Evolutionary conservation across 1,140 invertebrate species (phyloP), one percentile per base, ranked within the genome.

Genomic region (Aleiodes sp.): DNA sequence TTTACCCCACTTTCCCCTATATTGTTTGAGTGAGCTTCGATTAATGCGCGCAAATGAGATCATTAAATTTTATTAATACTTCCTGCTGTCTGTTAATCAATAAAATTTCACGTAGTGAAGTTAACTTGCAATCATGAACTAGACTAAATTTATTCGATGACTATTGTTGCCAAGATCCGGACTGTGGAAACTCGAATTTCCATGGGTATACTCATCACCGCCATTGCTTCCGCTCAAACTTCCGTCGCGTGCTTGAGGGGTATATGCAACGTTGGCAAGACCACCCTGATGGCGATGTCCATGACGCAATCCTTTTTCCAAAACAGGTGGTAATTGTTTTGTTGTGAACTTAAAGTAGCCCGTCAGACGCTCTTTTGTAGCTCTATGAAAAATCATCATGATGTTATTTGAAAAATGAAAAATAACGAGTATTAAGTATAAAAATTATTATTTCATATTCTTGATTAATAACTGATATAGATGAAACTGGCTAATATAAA

Each of bases 331-430:
- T 1, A 68, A 37, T 8, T 37, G 65, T 2, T 68, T 60, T 39
- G 65, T 82, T 28, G 86, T 87, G 70, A 91, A 87, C 1, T 89
- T 87, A 70, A 91, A 90, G 75, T 91, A 91, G 33, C 89, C 89
- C n/a, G 86, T 83, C 0, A 92, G 78, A 31, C 89, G 82, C 75
- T 91, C 89, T 73, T 90, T 91, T 16, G 89, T 87, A 3, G 86
- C 80, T 63, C 88, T 90, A 80, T n/a, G 7, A 79, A 80, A 62
- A 52, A 75, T 39, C 68, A 62, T 26, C 35, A n/a, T n/a, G n/a
- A n/a, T n/a, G 33, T 16, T 4, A 31, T 21, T 31, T 61, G 2
- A 14, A 41, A 28, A 29, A 41, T n/a, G 8, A 63, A 63, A 41
- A 61, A 29, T 60, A 60, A 35, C 21, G 31, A 39, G 10, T n/a